A percentile compares a stretch with the other conserved stretches of the same genome.
Conservation (phyloP, 2,113 vertebrate species). For the Perca fluviatilis region DNA sequence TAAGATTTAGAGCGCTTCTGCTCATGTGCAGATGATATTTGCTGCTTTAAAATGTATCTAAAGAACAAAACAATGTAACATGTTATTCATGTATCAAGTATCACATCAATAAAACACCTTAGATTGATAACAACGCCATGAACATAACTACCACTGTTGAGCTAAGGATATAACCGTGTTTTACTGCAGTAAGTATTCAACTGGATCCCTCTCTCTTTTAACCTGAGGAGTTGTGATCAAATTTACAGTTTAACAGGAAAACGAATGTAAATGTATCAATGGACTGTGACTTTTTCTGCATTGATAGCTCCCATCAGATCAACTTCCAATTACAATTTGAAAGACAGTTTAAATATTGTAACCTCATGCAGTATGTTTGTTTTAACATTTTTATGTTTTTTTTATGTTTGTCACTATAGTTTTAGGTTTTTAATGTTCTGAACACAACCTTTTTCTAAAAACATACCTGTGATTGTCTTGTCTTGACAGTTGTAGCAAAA, state of each 20-base stretch:
- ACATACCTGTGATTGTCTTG: neutral
- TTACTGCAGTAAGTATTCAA: slow-evolving; percentile 19
- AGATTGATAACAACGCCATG: slow-evolving; percentile 4
- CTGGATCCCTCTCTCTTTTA: neutral
- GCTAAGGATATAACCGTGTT: slow-evolving; percentile 25
- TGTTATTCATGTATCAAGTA: slow-evolving; percentile 7
- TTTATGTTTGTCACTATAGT: slow-evolving; percentile 27
- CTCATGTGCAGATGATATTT: slow-evolving; percentile 23
- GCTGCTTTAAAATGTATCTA: slow-evolving; percentile 34
- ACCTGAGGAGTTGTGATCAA: slow-evolving; percentile 32
- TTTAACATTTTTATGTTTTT: slow-evolving; percentile 31
- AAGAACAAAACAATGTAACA: slow-evolving; percentile 14
- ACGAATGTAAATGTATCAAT: slow-evolving; percentile 56
- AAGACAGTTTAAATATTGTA: slow-evolving; percentile 28
- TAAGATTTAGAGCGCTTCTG: slow-evolving; percentile 12
- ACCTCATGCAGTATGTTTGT: slow-evolving; percentile 26
- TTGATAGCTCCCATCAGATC: slow-evolving; percentile 28
- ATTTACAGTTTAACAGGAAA: slow-evolving; percentile 49
- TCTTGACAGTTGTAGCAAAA: neutral
- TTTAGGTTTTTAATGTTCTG: slow-evolving; percentile 9
- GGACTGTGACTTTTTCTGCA: slow-evolving; percentile 48
- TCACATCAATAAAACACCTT: slow-evolving; percentile 10
- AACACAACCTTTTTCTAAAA: neutral
- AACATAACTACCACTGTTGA: slow-evolving; percentile 19
- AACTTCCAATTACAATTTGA: slow-evolving; percentile 23